phyloP scores from a whole-genome alignment of 1,140 invertebrate genomes.

The Ceratosolen solmsi region DNA sequence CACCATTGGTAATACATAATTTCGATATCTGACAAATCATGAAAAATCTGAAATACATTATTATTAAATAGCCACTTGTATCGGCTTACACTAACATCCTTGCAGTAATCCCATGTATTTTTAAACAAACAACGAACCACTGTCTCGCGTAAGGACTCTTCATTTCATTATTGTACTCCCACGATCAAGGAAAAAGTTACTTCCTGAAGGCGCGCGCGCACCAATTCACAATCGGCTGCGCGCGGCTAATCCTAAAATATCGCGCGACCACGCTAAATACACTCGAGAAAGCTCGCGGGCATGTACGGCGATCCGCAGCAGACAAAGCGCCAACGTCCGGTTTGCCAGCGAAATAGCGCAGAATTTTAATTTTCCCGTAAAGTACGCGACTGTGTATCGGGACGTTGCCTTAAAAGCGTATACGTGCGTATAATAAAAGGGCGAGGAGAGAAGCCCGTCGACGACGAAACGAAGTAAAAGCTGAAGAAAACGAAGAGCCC shows the following conservation, averaged over 20 bases:
- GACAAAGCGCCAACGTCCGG: neutral
- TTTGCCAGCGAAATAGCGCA: slow-evolving; percentile 6
- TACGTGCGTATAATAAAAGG: slow-evolving; percentile 50
- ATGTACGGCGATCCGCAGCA: neutral
- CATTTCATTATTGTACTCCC: no score
- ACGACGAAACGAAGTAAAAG: slow-evolving; percentile 24
- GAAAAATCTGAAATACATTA: no score
- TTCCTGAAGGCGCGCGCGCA: no score
- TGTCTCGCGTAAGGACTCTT: no score
- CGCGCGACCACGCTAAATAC: neutral
- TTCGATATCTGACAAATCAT: no score
- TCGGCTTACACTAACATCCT: no score
- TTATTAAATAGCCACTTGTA: no score
- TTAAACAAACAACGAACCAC: no score
- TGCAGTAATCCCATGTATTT: no score
- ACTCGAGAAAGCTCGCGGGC: neutral
- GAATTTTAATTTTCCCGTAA: slow-evolving; percentile 42
- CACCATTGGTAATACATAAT: no score
- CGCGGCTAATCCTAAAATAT: neutral
- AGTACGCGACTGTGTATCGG: neutral
- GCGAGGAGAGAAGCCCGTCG: neutral
- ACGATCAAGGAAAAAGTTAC: no score
- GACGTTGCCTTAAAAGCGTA: slow-evolving; percentile 29
- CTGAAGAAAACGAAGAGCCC: slow-evolving; percentile 18
- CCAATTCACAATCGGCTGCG: neutral